These are phyloP conservation scores for Lontra canadensis DNA, from an alignment of 2,113 vertebrate genomes.

Conservation along the genomic window DNA sequence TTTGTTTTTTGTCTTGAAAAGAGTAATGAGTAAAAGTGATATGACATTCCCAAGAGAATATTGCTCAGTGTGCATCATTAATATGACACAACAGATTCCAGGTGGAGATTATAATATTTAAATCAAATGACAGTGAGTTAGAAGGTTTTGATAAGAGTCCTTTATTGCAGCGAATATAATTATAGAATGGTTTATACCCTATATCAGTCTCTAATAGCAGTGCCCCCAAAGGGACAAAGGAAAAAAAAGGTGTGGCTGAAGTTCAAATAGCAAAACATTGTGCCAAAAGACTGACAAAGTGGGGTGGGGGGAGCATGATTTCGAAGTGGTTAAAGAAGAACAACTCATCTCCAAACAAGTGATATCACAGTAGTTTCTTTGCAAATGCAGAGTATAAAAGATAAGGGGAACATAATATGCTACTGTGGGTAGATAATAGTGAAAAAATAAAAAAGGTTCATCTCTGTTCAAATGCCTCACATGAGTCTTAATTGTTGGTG, in stretches of 20 bases:
- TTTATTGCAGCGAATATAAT: not conserved
- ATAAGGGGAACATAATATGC: not conserved
- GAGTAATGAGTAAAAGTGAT: not conserved
- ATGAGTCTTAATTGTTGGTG: not conserved
- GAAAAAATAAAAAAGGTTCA: not conserved
- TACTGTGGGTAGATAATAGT: not conserved
- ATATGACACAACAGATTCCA: slow-evolving; percentile 4
- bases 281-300: not conserved
- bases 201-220: not conserved
- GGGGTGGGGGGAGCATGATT: not conserved
- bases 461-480: not conserved
- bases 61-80: not conserved
- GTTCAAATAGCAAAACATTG: slow-evolving; percentile 31
- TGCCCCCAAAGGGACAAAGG: not conserved
- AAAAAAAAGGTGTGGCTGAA: not conserved
- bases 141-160: not conserved
- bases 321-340: slow-evolving; percentile 21
- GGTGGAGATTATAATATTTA: slow-evolving; percentile 29
- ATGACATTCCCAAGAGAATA: not conserved
- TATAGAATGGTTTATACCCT: not conserved
- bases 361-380: not conserved
- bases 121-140: slow-evolving; percentile 10
- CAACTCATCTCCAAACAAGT: not conserved
- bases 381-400: slow-evolving; percentile 32
- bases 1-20: not conserved